These are phyloP conservation scores for Andrena hattorfiana DNA, from an alignment of 2,888 invertebrate genomes.

Conservation along the genomic window DNA sequence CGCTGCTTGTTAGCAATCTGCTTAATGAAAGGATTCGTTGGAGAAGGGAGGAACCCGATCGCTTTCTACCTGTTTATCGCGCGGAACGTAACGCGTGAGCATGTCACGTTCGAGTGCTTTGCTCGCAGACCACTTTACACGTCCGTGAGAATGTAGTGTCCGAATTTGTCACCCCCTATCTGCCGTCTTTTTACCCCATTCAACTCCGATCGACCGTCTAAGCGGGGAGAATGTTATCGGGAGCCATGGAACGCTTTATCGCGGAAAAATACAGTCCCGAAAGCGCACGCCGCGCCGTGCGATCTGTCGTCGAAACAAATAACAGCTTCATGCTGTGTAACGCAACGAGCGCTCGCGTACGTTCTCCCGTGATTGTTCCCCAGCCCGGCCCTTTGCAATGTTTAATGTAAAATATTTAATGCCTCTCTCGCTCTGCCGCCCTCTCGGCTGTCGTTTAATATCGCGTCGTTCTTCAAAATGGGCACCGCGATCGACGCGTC, in stretches of 20 bases:
- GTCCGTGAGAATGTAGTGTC: conserved; percentile 41
- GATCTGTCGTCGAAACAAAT: conserved; percentile 20
- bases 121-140: conserved; percentile 9
- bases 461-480: background rate
- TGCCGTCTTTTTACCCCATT: conserved; percentile 46
- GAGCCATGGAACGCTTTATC: conserved; percentile 19
- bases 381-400: background rate
- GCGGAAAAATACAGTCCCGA: conserved; percentile 24
- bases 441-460: background rate
- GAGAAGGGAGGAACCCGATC: background rate
- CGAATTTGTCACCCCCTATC: conserved; percentile 59
- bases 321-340: conserved; percentile 3
- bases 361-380: background rate
- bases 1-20: background rate
- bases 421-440: background rate
- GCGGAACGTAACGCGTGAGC: conserved; percentile 3
- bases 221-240: conserved; percentile 43
- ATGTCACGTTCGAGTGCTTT: background rate
- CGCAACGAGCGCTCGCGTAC: background rate
- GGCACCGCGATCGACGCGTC: conserved; percentile 20
- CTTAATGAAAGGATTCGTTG: background rate
- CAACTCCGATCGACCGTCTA: conserved; percentile 44
- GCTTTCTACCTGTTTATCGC: conserved; percentile 13
- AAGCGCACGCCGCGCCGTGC: background rate
- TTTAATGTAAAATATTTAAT: conserved; percentile 37